phyloP scores from a whole-genome alignment of 1,140 invertebrate species.

The Glomeris maerens region DNA sequence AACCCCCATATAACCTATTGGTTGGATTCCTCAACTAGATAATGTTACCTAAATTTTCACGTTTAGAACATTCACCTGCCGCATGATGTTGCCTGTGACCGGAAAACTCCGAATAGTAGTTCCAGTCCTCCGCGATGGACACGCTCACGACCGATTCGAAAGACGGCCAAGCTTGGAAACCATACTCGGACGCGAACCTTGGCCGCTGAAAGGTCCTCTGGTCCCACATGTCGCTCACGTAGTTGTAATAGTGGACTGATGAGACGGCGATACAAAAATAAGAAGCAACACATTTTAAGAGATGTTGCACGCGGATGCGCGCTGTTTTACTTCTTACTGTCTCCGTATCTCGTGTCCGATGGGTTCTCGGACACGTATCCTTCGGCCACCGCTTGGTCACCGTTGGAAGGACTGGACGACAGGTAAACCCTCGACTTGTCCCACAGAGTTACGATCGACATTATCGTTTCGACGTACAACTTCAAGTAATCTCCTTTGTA shows the following conservation, averaged over 20 bases:
- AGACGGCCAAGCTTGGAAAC: conserved; percentile 76
- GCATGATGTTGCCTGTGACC: conserved; percentile 69
- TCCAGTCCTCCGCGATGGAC: conserved; percentile 42
- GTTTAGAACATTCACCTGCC: no score
- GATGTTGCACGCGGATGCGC: not conserved
- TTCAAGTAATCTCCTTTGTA: conserved; percentile 61
- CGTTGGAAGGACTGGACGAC: conserved; percentile 86
- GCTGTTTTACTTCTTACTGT: conserved; percentile 43
- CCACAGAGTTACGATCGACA: conserved; percentile 43
- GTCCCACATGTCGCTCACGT: conserved; percentile 65
- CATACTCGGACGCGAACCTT: conserved; percentile 89
- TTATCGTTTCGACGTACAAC: conserved; percentile 69
- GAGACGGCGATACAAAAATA: not conserved
- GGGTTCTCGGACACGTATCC: conserved; percentile 64
- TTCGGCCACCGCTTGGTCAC: conserved; percentile 53
- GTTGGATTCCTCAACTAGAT: no score
- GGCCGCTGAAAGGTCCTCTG: conserved; percentile 56
- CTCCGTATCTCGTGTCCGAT: conserved; percentile 63
- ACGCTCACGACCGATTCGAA: conserved; percentile 43
- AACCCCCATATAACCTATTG: no score
- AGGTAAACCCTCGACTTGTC: conserved; percentile 53
- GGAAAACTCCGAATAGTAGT: conserved; percentile 44
- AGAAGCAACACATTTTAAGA: not conserved
- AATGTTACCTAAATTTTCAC: no score
- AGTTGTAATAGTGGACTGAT: conserved; percentile 84